Evolutionary conservation across 2,888 invertebrate species (phyloP), one percentile per base, ranked within the genome.

Genomic region (Tenthredo livida): DNA sequence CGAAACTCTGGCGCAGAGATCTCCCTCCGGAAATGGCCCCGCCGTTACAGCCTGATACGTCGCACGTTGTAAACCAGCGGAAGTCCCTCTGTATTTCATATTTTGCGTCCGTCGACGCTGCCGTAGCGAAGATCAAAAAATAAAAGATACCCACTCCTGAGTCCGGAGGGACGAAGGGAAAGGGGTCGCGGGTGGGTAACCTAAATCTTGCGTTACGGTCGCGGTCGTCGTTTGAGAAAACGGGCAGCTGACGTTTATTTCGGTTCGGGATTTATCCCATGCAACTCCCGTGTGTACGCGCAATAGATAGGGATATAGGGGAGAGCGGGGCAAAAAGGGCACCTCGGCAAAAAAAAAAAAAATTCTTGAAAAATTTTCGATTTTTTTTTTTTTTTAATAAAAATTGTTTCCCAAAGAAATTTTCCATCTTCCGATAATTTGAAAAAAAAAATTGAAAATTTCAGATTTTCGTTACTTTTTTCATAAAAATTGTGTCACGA

Each of bases 11-110:
- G 40, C 21, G n/a, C 25, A 40, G 70, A 82, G 82, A 70, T 82
- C 67, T 47, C 67, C 67, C 72, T 29, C 61, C 61, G 85, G 85
- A 80, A 82, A 85, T 54, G 85, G 65, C 70, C 65, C 33, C 37
- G 33, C 80, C 67, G 82, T 54, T 85, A 82, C 77, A 85, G 58
- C 50, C 78, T 54, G 85, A 85, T 72, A 67, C 85, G 85, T 70
- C 85, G 70, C 70, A 85, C 84, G 75, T 84, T 84, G 73, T 84
- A 85, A 85, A 80, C 82, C 85, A 80, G 67, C 85, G 85, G 70
- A 85, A 82, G 72, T 85, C 80, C 70, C 75, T 70, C 72, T 78
- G 85, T 82, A 78, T 85, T 78, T 85, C 72, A 85, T 82, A 85
- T 82, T 85, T 85, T 82, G 72, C 80, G 85, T 47, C 33, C 54